Conservation (phyloP, 2,113 vertebrate genomes). For the rabbit (Oryctolagus cuniculus) region DNA sequence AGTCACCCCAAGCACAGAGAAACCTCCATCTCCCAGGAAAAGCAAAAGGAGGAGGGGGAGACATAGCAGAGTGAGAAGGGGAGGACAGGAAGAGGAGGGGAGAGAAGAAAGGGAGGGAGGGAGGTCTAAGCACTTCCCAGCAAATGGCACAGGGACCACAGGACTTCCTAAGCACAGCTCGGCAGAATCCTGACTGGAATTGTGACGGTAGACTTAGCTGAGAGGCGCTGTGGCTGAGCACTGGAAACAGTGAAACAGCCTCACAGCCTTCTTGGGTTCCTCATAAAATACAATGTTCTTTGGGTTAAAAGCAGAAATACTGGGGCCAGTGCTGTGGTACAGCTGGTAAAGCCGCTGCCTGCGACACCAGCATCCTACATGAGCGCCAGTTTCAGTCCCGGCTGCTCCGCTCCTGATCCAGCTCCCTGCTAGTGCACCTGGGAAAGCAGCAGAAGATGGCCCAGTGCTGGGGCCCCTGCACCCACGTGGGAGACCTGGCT, state of each 20-base stretch:
- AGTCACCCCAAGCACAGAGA: constrained; percentile 92
- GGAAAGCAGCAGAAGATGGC: too few species aligned
- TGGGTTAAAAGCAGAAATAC: constrained; percentile 48
- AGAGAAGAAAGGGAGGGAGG: constrained; percentile 54
- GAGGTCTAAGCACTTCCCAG: constrained; percentile 69
- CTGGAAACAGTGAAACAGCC: constrained; percentile 48
- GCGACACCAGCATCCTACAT: too few species aligned
- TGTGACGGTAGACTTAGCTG: constrained; percentile 75
- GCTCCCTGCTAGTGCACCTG: too few species aligned
- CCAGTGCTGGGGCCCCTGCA: too few species aligned
- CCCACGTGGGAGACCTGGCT: too few species aligned
- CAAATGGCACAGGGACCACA: constrained; percentile 83
- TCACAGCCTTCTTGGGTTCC: background rate
- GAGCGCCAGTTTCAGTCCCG: too few species aligned
- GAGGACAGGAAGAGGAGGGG: constrained; percentile 67
- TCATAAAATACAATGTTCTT: background rate
- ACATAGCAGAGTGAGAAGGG: too few species aligned
- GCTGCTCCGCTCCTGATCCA: too few species aligned
- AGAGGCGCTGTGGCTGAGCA: constrained; percentile 57
- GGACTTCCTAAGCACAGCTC: constrained; percentile 77
- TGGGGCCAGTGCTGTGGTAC: too few species aligned
- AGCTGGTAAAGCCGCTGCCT: too few species aligned
- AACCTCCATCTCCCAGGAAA: constrained; percentile 88
- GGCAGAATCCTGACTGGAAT: constrained; percentile 82
- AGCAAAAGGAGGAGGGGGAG: constrained; percentile 60